phyloP scores from a whole-genome alignment of 2,113 vertebrate species.

The Stigmatopora argus region DNA sequence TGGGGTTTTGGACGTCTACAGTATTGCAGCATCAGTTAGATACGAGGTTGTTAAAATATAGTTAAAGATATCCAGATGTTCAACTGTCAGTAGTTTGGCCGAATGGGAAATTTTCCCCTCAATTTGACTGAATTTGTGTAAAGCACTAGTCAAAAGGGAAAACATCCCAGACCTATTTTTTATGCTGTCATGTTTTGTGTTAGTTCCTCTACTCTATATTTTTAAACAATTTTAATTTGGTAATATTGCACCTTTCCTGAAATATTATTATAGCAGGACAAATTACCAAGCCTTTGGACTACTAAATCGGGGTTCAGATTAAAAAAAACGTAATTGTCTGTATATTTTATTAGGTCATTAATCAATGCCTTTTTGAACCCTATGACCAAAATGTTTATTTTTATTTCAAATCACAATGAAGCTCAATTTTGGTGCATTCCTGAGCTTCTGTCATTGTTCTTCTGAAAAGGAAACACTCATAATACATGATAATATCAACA shows the following conservation, averaged over 20 bases:
- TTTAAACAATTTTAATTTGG: neutral
- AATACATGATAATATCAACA: constrained; percentile 25
- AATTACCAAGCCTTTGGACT: neutral
- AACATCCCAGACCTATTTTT: neutral
- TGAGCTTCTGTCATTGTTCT: constrained; percentile 16
- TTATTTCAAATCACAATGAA: neutral
- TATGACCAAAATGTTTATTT: neutral
- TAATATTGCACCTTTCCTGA: neutral
- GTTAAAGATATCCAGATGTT: neutral
- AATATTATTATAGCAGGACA: neutral
- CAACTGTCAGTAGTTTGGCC: neutral
- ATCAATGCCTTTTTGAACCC: neutral
- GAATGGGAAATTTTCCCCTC: neutral
- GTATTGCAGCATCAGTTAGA: neutral
- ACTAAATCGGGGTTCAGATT: neutral
- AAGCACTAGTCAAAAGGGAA: neutral
- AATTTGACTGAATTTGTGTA: neutral
- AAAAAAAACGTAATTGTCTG: neutral
- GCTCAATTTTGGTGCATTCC: neutral
- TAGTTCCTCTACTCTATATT: neutral
- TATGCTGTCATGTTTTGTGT: neutral
- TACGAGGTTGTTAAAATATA: neutral
- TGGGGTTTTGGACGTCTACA: neutral
- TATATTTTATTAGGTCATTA: neutral
- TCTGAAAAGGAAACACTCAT: constrained; percentile 10